phyloP scores from a whole-genome alignment of 2,113 vertebrate species.

The Pogonocichla stellata region DNA sequence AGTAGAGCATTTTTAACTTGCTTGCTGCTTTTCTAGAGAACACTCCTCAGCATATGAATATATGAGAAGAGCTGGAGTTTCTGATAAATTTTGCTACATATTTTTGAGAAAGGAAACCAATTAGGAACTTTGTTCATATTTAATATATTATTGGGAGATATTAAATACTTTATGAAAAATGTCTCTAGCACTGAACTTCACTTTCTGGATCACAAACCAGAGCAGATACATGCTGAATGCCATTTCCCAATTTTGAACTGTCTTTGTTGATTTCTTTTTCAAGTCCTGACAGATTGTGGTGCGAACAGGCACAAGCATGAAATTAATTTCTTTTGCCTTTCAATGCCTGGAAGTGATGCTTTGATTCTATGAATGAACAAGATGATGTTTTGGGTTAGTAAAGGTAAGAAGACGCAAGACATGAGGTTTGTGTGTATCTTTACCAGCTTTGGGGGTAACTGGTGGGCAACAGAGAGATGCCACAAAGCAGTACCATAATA shows the following conservation, averaged over 20 bases:
- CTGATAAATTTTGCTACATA: neutral
- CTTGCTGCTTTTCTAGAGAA: neutral
- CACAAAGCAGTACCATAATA: neutral
- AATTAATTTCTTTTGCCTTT: constrained; percentile 47
- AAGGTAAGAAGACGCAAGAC: neutral
- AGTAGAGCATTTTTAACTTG: neutral
- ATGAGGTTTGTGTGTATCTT: neutral
- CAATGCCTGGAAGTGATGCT: constrained; percentile 25
- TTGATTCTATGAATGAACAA: neutral
- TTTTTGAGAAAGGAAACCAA: neutral
- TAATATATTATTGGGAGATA: neutral
- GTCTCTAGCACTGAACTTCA: neutral
- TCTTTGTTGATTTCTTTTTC: constrained; percentile 47
- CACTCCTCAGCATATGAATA: neutral
- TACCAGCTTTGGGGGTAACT: neutral
- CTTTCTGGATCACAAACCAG: neutral
- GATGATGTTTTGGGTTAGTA: neutral
- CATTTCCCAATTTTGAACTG: neutral
- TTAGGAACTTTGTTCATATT: neutral
- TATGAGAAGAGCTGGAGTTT: neutral
- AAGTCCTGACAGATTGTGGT: constrained; percentile 38
- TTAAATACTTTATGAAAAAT: neutral
- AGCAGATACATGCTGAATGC: neutral
- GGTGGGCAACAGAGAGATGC: neutral
- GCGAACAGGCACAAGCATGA: constrained; percentile 58